phyloP scores from a whole-genome alignment of 2,797 vertebrate genomes.

The Enteromius radiatus region DNA sequence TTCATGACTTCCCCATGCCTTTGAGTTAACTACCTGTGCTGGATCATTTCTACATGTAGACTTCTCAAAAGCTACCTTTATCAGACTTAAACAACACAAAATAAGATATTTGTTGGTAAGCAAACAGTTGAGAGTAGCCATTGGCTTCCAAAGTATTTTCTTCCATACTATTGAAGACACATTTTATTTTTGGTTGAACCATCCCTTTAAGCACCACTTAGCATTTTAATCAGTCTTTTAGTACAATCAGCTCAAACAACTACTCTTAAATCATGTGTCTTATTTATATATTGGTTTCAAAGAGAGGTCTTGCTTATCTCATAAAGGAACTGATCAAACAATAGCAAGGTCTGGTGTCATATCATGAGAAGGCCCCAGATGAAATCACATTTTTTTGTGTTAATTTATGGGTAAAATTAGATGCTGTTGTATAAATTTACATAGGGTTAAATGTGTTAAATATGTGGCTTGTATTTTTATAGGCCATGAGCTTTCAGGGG shows the following conservation, averaged over 20 bases:
- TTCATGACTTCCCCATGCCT: not conserved
- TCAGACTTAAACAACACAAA: not conserved
- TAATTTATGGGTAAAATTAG: not conserved
- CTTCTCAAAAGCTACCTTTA: not conserved
- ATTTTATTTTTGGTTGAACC: not conserved
- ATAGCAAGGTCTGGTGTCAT: not conserved
- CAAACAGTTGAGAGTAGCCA: not conserved
- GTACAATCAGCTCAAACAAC: not conserved
- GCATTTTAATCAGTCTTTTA: not conserved
- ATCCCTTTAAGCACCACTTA: not conserved
- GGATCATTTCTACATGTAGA: not conserved
- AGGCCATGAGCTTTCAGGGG: conserved; percentile 89
- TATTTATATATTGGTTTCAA: not conserved
- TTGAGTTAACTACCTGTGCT: not conserved
- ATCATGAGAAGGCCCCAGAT: not conserved
- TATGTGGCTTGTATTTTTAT: conserved; percentile 30
- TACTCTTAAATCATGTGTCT: not conserved
- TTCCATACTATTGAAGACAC: not conserved
- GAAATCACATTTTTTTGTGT: not conserved
- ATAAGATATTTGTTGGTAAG: not conserved
- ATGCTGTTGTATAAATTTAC: not conserved
- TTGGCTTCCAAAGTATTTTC: not conserved
- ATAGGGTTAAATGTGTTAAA: not conserved
- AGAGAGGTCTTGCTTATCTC: not conserved
- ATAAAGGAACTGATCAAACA: not conserved